phyloP scores from a whole-genome alignment of 2,888 invertebrate genomes.

The Caenorhabditis virilis region DNA sequence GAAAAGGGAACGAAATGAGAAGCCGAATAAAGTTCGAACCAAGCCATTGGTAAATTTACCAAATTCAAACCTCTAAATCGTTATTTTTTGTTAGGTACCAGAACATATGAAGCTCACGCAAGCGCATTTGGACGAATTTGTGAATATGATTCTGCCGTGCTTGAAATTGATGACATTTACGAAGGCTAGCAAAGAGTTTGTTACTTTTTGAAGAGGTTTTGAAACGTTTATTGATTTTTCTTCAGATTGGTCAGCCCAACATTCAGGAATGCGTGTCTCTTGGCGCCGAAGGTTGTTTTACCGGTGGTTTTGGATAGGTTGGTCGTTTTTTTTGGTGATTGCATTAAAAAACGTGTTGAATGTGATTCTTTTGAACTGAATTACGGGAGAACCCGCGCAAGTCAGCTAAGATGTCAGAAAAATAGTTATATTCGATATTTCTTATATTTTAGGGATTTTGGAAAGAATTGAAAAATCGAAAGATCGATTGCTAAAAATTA shows the following conservation, averaged over 20 bases:
- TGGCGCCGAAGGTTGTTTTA: slow-evolving; percentile 83
- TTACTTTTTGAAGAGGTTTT: slow-evolving; percentile 55
- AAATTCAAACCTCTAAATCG: neutral
- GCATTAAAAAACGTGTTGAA: no score
- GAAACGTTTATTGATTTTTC: neutral
- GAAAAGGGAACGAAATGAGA: slow-evolving; percentile 74
- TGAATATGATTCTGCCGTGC: slow-evolving; percentile 74
- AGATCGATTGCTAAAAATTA: no score
- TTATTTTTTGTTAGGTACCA: slow-evolving; percentile 75
- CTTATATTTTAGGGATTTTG: no score
- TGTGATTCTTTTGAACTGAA: no score
- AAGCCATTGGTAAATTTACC: slow-evolving; percentile 4
- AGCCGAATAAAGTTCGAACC: slow-evolving; percentile 12
- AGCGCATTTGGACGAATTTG: slow-evolving; percentile 64
- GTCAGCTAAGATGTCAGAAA: no score
- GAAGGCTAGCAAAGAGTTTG: slow-evolving; percentile 69
- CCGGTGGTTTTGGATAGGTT: slow-evolving; percentile 81
- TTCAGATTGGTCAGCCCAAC: slow-evolving; percentile 24
- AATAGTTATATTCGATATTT: no score
- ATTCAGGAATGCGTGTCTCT: slow-evolving; percentile 47
- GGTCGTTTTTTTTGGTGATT: no score
- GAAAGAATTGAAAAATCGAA: no score
- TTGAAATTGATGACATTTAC: slow-evolving; percentile 79
- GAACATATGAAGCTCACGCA: slow-evolving; percentile 76
- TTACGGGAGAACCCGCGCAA: no score